These are phyloP conservation scores for Napeogenes sylphis DNA, from an alignment of 2,888 invertebrate species.

Conservation along the genomic window DNA sequence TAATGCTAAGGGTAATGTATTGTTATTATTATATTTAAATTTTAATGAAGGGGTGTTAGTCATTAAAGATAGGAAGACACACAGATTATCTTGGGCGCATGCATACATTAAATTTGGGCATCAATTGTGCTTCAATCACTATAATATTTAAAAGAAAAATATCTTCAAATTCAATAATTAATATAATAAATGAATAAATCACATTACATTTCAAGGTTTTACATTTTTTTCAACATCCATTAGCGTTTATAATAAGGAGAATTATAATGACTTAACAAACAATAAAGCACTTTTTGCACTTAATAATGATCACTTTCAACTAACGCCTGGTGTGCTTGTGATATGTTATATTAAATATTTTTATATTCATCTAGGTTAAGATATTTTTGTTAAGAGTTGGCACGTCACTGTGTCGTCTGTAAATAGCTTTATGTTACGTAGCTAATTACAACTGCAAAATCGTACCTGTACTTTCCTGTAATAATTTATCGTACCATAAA, in stretches of 20 bases:
- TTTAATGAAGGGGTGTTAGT: slow-evolving; percentile 18
- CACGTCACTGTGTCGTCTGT: slow-evolving; percentile 57
- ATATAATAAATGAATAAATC: neutral
- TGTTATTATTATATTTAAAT: slow-evolving; percentile 38
- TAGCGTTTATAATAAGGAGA: too few species aligned
- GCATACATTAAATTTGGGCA: slow-evolving; percentile 14
- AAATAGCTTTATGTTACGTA: slow-evolving; percentile 48
- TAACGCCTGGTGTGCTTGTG: neutral
- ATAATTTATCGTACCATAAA: neutral
- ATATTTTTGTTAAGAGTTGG: slow-evolving; percentile 62
- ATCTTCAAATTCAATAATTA: neutral
- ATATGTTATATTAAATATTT: slow-evolving; percentile 7
- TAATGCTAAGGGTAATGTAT: slow-evolving; percentile 66
- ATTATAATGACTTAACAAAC: too few species aligned
- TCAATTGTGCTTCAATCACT: neutral
- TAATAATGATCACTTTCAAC: neutral
- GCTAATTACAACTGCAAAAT: neutral
- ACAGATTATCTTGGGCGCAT: slow-evolving; percentile 53
- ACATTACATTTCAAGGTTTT: too few species aligned
- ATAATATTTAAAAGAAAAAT: neutral
- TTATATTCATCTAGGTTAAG: slow-evolving; percentile 42
- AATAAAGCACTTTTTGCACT: too few species aligned
- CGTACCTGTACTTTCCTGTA: neutral
- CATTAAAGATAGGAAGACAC: slow-evolving; percentile 58
- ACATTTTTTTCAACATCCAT: too few species aligned